Evolutionary conservation across 2,888 invertebrate genomes (phyloP), one percentile per base, ranked within the genome.

Genomic region (Drosophila maculinotata): DNA sequence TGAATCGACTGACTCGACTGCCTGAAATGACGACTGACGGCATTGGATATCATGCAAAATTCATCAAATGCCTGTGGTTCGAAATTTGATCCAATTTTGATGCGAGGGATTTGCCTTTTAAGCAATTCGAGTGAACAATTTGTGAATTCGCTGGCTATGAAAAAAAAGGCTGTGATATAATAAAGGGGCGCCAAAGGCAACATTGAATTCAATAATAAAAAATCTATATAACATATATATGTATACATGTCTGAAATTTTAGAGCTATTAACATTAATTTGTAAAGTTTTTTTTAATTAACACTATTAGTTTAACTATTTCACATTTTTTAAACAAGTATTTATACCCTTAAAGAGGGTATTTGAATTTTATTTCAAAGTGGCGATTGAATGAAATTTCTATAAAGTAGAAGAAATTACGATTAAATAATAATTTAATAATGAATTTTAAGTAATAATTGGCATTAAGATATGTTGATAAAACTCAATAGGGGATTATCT

Each of bases 21-120:
- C 1, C 44, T 12, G 28, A 20, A 14, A 17, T 9, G 8, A 23
- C 20, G 36, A 14, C 28, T 4, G 53, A 39, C 47, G 53, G 65
- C 67, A 79, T 76, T 76, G 74, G 70, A 67, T 73, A 59, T 76
- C 78, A 63, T 53, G 60, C 52, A 47, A 49, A 78, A 68, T 87
- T 77, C 57, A 60, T 71, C 25, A 60, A 70, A 70, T 74, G 44
- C 56, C 60, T 76, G 62, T 36, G 76, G 54, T 41, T 79, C 35
- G 64, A 54, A 54, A 75, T 52, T 15, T 28, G 51, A 69, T 59
- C 12, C 41, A 23, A 6, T 52, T 45, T 60, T 44, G 36, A 1
- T 7, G 10, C 1, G 36, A 6, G 10, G 42, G 35, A 36, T 30
- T 42, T 36, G 62, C 17, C 30, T 31, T n/a, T 41, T 26, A 0